Evolutionary conservation across 2,797 vertebrate species (phyloP), one percentile per base, ranked within the genome.

Genomic region (Sarcophilus harrisii): DNA sequence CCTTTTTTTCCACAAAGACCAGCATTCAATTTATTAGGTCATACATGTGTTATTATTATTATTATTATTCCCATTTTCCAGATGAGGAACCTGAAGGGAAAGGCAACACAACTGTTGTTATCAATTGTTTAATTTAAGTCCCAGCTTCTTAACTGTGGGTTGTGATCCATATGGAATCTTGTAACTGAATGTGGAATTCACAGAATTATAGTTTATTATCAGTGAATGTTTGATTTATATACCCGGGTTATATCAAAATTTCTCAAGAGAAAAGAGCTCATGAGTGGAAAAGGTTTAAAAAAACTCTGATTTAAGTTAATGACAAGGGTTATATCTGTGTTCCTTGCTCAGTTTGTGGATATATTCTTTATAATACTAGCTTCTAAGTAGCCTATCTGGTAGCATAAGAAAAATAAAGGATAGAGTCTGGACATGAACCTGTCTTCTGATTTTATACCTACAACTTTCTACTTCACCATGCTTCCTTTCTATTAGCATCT

Each of bases 281-380:
- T 55, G 54, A 55, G 10, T 55, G 54, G 54, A 55, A 55, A 55
- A 55, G 54, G 54, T 55, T 55, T 55, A 55, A 10, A 55, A 52
- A 55, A 55, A 10, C 54, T 55, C 54, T 10, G 9, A 55, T 55
- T 55, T 55, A 55, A 55, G 1, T 55, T 55, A 55, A 55, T 38
- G 92, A 93, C 57, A 81, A 90, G 90, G 73, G 57, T 93, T 66
- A 73, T 66, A 2, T 81, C 90, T 52, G 92, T 58, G 59, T 27
- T 52, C 24, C n/a, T 38, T 18, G 32, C 29, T 24, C 49, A 4
- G 45, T 32, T 91, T 90, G 59, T 91, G 94, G 93, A 93, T 66
- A 14, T n/a, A n/a, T 66, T n/a, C 62, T n/a, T 66, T 4, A 66
- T 66, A 66, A n/a, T n/a, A n/a, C 32, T n/a, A 4, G 62, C 16